phyloP scores from a whole-genome alignment of 2,888 invertebrate genomes.

The Drosophila eohydei region DNA sequence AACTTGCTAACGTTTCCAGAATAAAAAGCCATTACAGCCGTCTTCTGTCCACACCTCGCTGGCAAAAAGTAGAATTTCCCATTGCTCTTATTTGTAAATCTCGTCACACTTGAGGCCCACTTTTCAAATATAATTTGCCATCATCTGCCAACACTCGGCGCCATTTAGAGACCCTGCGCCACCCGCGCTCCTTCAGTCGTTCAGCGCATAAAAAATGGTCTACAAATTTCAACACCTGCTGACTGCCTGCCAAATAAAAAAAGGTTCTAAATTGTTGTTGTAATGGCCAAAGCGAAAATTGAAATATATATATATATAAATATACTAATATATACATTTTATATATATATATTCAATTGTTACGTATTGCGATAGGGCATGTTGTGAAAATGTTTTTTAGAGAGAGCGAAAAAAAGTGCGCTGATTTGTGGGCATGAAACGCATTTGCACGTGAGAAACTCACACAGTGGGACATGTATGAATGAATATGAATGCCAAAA shows the following conservation, averaged over 20 bases:
- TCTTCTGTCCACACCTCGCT: background rate
- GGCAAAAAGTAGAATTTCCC: background rate
- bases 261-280: slow-evolving; percentile 29
- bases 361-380: slow-evolving; percentile 39
- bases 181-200: background rate
- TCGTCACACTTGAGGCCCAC: slow-evolving; percentile 48
- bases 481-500: slow-evolving; percentile 62
- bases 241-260: slow-evolving; percentile 30
- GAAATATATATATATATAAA: slow-evolving; percentile 23
- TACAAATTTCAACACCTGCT: slow-evolving; percentile 58
- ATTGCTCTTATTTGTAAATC: slow-evolving; percentile 22
- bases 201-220: slow-evolving; percentile 46
- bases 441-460: background rate
- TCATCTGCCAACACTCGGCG: slow-evolving; percentile 42
- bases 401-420: slow-evolving; percentile 26
- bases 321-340: slow-evolving; percentile 8
- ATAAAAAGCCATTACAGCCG: background rate
- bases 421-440: slow-evolving; percentile 26
- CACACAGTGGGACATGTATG: slow-evolving; percentile 16
- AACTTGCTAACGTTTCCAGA: background rate
- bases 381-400: slow-evolving; percentile 30
- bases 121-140: slow-evolving; percentile 53
- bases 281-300: slow-evolving; percentile 32
- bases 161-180: slow-evolving; percentile 23
- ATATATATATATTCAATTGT: slow-evolving; percentile 45